Conservation (phyloP, 2,888 invertebrate genomes). For the Coleophora deauratella region DNA sequence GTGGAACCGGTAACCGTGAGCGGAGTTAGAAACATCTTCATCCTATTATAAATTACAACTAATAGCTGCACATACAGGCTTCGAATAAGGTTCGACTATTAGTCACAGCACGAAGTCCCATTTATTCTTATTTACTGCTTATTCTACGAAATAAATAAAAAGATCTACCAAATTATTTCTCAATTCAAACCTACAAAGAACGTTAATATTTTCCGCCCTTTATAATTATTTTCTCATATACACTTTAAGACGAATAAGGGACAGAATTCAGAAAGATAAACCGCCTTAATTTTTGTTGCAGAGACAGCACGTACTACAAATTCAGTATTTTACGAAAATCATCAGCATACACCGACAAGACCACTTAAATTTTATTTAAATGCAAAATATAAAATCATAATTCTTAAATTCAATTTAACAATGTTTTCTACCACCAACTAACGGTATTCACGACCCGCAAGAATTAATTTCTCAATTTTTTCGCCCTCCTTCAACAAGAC, state of each 20-base stretch:
- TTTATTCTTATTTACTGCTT: slow-evolving; percentile 49
- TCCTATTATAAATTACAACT: slow-evolving; percentile 56
- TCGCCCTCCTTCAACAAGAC: slow-evolving; percentile 57
- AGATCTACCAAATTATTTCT: slow-evolving; percentile 48
- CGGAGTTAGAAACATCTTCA: slow-evolving; percentile 56
- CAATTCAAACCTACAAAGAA: slow-evolving; percentile 27
- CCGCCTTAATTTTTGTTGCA: too few species aligned
- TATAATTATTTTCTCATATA: slow-evolving; percentile 8
- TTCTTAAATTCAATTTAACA: too few species aligned
- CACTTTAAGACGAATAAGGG: too few species aligned
- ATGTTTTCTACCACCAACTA: slow-evolving; percentile 5
- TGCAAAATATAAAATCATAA: too few species aligned
- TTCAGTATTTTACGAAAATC: too few species aligned
- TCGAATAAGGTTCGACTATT: slow-evolving; percentile 43
- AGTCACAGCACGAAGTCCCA: slow-evolving; percentile 61
- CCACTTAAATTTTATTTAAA: too few species aligned
- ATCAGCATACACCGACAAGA: too few species aligned
- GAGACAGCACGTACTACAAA: too few species aligned
- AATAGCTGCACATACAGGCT: slow-evolving; percentile 50
- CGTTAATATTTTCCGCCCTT: slow-evolving; percentile 10
- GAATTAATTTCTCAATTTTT: slow-evolving; percentile 51
- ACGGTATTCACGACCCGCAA: slow-evolving; percentile 37
- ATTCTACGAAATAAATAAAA: slow-evolving; percentile 48
- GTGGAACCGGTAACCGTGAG: slow-evolving; percentile 44
- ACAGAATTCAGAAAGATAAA: too few species aligned